phyloP scores from a whole-genome alignment of 2,888 invertebrate genomes.

The Eretmocerus hayati region DNA sequence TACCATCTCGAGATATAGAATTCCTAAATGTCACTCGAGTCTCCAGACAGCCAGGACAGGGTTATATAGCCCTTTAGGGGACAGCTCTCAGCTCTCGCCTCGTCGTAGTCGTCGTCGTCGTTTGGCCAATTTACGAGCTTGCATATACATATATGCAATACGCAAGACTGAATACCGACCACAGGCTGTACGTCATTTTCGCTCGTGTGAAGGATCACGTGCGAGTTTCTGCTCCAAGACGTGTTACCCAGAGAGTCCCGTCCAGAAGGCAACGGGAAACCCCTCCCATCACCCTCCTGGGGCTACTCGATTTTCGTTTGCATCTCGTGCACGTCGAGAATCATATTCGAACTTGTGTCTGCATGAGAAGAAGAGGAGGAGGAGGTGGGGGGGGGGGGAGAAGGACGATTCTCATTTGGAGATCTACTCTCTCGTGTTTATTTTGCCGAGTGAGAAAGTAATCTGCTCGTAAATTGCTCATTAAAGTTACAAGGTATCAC shows the following conservation, averaged over 20 bases:
- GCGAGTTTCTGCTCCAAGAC: neutral
- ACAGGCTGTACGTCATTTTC: neutral
- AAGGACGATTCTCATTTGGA: slow-evolving; percentile 1
- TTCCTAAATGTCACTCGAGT: too few species aligned
- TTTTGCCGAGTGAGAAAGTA: slow-evolving; percentile 1
- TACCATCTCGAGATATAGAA: too few species aligned
- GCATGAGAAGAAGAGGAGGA: too few species aligned
- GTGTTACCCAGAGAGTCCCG: neutral
- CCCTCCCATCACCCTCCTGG: too few species aligned
- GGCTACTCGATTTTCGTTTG: too few species aligned
- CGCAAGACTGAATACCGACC: slow-evolving; percentile 23
- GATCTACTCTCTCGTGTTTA: neutral
- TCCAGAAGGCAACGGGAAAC: slow-evolving; percentile 2
- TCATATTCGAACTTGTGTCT: too few species aligned
- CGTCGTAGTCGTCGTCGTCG: slow-evolving; percentile 32
- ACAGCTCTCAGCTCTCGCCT: slow-evolving; percentile 35
- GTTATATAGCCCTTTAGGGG: too few species aligned
- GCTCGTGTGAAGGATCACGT: slow-evolving; percentile 19
- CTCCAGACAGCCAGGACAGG: too few species aligned
- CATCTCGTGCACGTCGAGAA: too few species aligned
- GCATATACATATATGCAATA: slow-evolving; percentile 31
- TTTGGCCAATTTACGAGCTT: slow-evolving; percentile 34
- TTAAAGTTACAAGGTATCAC: slow-evolving; percentile 7
- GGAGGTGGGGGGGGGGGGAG: neutral
- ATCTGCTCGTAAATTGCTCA: slow-evolving; percentile 11